Evolutionary conservation across 2,113 vertebrate species (phyloP), one percentile per base, ranked within the genome.

Genomic region (Pterophyllum scalare): DNA sequence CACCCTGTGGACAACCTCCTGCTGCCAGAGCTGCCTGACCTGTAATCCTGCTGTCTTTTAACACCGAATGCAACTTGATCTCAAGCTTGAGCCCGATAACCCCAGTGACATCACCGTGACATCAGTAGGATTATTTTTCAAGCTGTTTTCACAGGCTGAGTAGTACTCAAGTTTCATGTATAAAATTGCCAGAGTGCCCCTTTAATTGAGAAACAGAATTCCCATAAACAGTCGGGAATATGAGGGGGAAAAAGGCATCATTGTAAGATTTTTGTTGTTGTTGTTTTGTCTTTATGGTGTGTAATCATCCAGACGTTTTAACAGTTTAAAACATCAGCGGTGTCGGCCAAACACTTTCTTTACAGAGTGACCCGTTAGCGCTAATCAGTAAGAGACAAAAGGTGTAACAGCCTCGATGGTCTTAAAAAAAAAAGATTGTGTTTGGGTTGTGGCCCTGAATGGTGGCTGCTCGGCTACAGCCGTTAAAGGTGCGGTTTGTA

Each of bases 401-500:
- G 24, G 43, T 3, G 0, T 26, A 28, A 13, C 19, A 22, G 14
- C 20, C 67, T 75, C 26, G 0, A 3, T 19, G 52, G 52, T 38
- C 33, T 61, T 43, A 24, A 80, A 52, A 65, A 62, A n/a, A 58
- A 13, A 7, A n/a, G n/a, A n/a, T n/a, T 3, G 26, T 85, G 80
- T 43, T 19, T 52, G 11, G 38, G 65, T 59, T n/a, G 83, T 49
- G 52, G 40, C 80, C 3, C 8, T 6, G 1, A 75, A 28, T 14
- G 26, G 26, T 26, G 22, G 1, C 11, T 15, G 14, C 28, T 40
- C 20, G 13, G 10, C 49, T 57, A 40, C 13, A 9, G 14, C 24
- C 9, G 26, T 6, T 76, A 70, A 70, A 70, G 43, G 40, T 70
- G 65, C 65, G 52, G 28, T 70, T 70, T 70, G 65, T 70, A 70